Evolutionary conservation across 1,140 invertebrate genomes (phyloP), one percentile per base, ranked within the genome.

Genomic region (Diachasmimorpha longicaudata): DNA sequence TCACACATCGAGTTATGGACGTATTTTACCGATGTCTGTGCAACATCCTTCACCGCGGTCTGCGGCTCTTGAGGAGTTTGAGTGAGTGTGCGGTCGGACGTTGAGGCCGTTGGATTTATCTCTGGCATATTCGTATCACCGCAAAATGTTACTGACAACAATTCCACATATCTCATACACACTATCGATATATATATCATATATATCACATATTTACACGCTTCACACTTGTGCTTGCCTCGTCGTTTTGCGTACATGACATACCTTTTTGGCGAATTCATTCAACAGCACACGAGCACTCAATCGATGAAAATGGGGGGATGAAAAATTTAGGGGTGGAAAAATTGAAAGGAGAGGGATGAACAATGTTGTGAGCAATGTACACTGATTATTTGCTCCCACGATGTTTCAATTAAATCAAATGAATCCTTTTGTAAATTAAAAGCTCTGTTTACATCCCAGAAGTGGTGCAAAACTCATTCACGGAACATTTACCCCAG

Each of bases 1-100:
- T 74, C 52, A 77, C 73, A 70, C 69, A 72, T 66, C 75, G 16
- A 68, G 25, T 74, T 67, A 74, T 74, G 72, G 72, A 74, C 63
- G 44, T 68, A 67, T 74, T 74, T 74, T 68, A 21, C 79, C 83
- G 81, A 36, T 82, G 78, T 79, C 81, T 85, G 55, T 79, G 71
- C 79, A 84, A 81, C 78, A 79, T 84, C 67, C 72, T 85, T 52
- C 75, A 85, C 74, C 73, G 79, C 72, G 77, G 79, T 76, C 72
- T 79, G 74, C 75, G 80, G 75, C 77, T 83, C 75, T 77, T 85
- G 39, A 82, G 82, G 77, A 84, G 75, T 77, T 82, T 85, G 80
- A 85, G 84, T 85, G 82, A 85, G 84, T 85, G 75, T 78, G 66
- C 31, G 63, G 63, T 21, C 66, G 42, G 36, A 37, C 31, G 46